Evolutionary conservation across 2,797 vertebrate genomes (phyloP).

Genomic region (Pempheris klunzingeri): DNA sequence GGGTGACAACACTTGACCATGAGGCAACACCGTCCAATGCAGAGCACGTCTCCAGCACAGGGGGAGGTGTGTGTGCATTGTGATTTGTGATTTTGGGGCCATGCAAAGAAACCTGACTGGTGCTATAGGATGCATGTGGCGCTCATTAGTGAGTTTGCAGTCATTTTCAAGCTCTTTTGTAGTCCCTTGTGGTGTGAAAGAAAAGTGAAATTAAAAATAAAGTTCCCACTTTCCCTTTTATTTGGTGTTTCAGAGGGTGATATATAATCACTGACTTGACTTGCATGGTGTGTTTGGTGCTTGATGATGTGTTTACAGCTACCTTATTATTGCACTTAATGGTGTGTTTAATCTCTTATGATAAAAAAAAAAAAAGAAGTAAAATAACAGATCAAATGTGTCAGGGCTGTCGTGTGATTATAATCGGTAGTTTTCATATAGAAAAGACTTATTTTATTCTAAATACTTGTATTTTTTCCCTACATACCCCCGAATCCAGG

Average conservation of each 20-base stretch:
- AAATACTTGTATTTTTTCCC: neutral
- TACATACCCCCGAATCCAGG: slow-evolving; percentile 97
- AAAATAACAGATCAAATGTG: neutral
- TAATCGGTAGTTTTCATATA: neutral
- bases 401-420: neutral
- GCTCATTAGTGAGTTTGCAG: neutral
- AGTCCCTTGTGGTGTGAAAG: neutral
- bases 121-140: neutral
- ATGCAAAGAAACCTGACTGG: neutral
- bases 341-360: neutral
- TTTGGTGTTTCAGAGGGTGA: neutral
- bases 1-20: slow-evolving; percentile 11
- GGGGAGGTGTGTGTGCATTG: neutral
- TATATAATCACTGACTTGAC: neutral
- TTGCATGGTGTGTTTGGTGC: neutral
- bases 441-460: no score
- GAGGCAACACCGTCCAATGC: slow-evolving; percentile 27
- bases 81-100: neutral
- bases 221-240: neutral
- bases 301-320: no score
- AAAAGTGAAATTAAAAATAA: neutral
- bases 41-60: neutral
- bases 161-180: no score
- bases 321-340: neutral
- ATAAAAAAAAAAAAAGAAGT: neutral